Evolutionary conservation across 2,888 invertebrate genomes (phyloP), one percentile per base, ranked within the genome.

Genomic region (Drosophila neotestacea): DNA sequence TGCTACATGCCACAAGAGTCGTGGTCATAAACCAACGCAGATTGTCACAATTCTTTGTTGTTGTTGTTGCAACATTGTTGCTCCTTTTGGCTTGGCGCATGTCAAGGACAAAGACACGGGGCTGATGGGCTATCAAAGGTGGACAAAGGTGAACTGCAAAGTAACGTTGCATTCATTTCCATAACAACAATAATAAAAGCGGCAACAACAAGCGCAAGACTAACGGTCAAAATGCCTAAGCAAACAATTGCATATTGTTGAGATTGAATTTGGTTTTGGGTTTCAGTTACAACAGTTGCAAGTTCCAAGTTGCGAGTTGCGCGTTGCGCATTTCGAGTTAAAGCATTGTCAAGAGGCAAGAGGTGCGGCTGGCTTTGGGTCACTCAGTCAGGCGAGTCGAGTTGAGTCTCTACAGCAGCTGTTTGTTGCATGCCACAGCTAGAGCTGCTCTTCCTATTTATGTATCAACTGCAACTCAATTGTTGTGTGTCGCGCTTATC

Each of bases 161-260:
- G 38, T 34, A 42, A 36, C 28, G 50, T 66, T 62, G 69, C 68
- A 68, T 60, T 82, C 68, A 85, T 85, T 85, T 79, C 72, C 81
- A 81, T 85, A 81, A 72, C 62, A 62, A 28, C 39, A 70, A 28
- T 7, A 41, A 27, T 4, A 46, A 13, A 22, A 22, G 22, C 4
- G 9, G 10, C 16, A 42, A 44, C 42, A 61, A 56, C 13, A 60
- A 67, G 47, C 58, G 39, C 41, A 42, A 44, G 51, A 42, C 38
- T 60, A 76, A 69, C 65, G 73, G 73, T 77, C 56, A 51, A 70
- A 81, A 68, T 85, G 81, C 65, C 48, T 67, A 46, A 47, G 42
- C 69, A 80, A 85, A 72, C 82, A 85, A 70, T 79, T 64, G 68
- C 69, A 72, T 70, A 62, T 78, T 66, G 63, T 63, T 51, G 44